These are phyloP conservation scores for Drosophila sturtevanti DNA, from an alignment of 1,140 invertebrate genomes.

Conservation along the genomic window DNA sequence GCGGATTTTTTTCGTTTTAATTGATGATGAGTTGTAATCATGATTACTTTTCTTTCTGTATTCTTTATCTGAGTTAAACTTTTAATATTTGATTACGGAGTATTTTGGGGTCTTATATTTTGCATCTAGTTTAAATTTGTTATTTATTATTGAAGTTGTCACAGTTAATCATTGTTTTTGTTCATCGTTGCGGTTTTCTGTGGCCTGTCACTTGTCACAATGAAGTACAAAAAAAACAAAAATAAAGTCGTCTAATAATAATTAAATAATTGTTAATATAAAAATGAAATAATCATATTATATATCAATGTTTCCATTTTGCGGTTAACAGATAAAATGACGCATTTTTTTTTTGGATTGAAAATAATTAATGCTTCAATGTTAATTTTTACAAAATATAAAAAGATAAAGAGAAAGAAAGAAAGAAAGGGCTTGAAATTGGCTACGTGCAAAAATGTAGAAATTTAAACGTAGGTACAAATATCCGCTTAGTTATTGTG, in stretches of 20 bases:
- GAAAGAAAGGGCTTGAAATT: background rate
- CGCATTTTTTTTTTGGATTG: background rate
- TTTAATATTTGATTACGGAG: background rate
- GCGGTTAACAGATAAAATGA: slow-evolving; percentile 1
- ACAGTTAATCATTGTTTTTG: slow-evolving; percentile 17
- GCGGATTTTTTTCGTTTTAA: background rate
- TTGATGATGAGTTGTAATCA: background rate
- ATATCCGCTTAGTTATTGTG: background rate
- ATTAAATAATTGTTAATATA: slow-evolving; percentile 35
- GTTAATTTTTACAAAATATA: slow-evolving; percentile 18
- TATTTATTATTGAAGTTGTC: background rate
- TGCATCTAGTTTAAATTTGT: background rate
- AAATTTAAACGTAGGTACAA: slow-evolving; percentile 28
- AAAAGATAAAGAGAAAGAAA: slow-evolving; percentile 29
- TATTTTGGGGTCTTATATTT: background rate
- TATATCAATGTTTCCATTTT: slow-evolving; percentile 9
- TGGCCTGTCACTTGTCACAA: slow-evolving; percentile 10
- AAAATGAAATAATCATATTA: slow-evolving; percentile 53
- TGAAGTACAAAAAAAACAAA: slow-evolving; percentile 13
- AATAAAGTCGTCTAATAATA: slow-evolving; percentile 3
- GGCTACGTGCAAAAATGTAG: slow-evolving; percentile 67
- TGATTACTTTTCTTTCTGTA: background rate
- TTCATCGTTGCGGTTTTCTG: slow-evolving; percentile 26
- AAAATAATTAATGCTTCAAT: background rate
- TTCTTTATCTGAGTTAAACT: too few relatives aligned